Evolutionary conservation across 2,888 invertebrate genomes (phyloP), one percentile per base, ranked within the genome.

Genomic region (Cryptus viduatorius): DNA sequence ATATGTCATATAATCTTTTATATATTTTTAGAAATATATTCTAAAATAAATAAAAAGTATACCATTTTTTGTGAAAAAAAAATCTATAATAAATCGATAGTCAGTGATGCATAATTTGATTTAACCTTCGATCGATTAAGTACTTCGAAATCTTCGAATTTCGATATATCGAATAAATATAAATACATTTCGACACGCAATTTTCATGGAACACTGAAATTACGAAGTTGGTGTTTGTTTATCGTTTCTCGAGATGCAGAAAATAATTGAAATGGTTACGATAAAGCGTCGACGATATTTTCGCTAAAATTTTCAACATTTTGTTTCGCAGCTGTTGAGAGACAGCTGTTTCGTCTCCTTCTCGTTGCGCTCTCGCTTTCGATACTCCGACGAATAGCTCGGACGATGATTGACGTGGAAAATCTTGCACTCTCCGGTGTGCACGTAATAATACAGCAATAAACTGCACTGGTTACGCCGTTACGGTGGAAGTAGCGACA

Each of bases 371-470:
- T 68, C 42, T 73, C 69, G 53, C 83, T 79, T 75, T 83, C 61
- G 79, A 69, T 79, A 50, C 31, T 56, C 46, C 71, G 81, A 69
- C 56, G 78, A 68, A 53, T 53, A 19, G 53, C 50, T 37, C 61
- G 72, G 73, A 50, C 31, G 46, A 81, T 78, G 81, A 81, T 75
- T 81, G 84, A 84, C 81, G 81, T 68, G 31, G 61, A 81, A 84
- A 81, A 81, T 81, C 73, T 81, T 81, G 78, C 73, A 78, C 83
- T 83, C 61, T 82, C 81, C 86, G 79, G 37, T 73, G 85, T 69
- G 73, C 78, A 83, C 80, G 86, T 87, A 87, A 87, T 87, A 86
- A 86, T 85, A 86, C 82, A 83, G 85, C 79, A 84, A 85, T 84
- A 85, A 87, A 87, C 82, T 77, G 83, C 84, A 81, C 85, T 85